phyloP scores from a whole-genome alignment of 2,888 invertebrate species.

The Xylota sylvarum region DNA sequence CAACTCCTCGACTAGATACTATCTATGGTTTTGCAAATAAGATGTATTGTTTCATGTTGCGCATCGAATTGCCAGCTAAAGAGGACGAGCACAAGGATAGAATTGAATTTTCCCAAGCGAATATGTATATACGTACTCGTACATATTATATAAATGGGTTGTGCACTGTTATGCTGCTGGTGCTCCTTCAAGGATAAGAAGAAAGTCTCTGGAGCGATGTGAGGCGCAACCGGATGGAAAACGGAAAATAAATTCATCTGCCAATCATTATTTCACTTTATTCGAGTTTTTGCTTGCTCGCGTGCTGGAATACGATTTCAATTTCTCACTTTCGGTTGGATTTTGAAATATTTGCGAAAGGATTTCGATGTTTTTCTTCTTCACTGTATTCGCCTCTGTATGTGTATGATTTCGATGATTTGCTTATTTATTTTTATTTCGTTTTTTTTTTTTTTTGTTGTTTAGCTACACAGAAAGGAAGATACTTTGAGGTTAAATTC shows the following conservation, averaged over 20 bases:
- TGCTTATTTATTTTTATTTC: slow-evolving; percentile 51
- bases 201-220: slow-evolving; percentile 58
- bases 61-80: slow-evolving; percentile 44
- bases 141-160: slow-evolving; percentile 45
- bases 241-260: slow-evolving; percentile 76
- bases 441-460: neutral
- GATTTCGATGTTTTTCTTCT: slow-evolving; percentile 46
- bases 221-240: slow-evolving; percentile 74
- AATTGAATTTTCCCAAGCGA: slow-evolving; percentile 65
- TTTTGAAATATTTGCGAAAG: slow-evolving; percentile 37
- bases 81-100: slow-evolving; percentile 37
- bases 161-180: slow-evolving; percentile 36
- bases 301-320: slow-evolving; percentile 62
- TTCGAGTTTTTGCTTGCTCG: slow-evolving; percentile 38
- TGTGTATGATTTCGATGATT: slow-evolving; percentile 34
- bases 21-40: slow-evolving; percentile 59
- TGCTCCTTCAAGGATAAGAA: slow-evolving; percentile 63
- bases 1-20: neutral
- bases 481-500: slow-evolving; percentile 1
- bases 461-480: neutral
- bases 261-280: slow-evolving; percentile 74
- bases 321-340: slow-evolving; percentile 54
- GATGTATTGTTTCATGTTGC: slow-evolving; percentile 67
- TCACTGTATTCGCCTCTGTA: neutral
- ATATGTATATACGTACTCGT: too few species aligned